Evolutionary conservation across 2,113 vertebrate species (phyloP).

Genomic region (Caretta caretta): DNA sequence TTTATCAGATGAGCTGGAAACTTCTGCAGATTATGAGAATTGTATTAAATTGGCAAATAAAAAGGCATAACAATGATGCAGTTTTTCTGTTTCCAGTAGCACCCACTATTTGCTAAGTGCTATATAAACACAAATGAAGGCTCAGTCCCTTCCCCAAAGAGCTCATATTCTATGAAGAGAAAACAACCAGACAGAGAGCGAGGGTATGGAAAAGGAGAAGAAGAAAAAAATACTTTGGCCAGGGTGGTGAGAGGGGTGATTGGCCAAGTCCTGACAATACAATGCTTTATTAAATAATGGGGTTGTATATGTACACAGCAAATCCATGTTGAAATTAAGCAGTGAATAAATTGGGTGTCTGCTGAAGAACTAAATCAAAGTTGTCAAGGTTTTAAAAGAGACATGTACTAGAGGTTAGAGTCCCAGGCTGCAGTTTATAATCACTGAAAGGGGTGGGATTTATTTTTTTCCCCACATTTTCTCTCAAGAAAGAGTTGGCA

Average conservation of each 20-base stretch:
- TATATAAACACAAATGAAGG: not conserved
- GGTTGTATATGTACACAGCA: not conserved
- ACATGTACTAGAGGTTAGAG: too few relatives aligned
- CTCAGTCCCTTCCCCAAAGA: not conserved
- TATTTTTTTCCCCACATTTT: not conserved
- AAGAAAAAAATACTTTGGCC: not conserved
- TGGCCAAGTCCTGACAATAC: not conserved
- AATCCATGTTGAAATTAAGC: not conserved
- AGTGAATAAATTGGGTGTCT: not conserved
- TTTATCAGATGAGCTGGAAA: not conserved
- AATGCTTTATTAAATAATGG: not conserved
- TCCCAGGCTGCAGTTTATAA: not conserved
- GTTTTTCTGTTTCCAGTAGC: not conserved
- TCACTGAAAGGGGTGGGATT: not conserved
- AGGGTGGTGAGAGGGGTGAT: not conserved
- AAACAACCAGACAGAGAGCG: not conserved
- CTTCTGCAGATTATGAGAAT: not conserved
- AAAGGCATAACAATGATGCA: fast-evolving
- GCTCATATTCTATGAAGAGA: not conserved
- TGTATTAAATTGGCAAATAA: not conserved
- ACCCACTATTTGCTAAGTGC: not conserved
- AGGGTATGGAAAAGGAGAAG: not conserved
- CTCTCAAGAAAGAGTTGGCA: not conserved
- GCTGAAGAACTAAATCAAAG: not conserved
- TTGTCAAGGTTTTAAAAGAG: not conserved